A percentile compares a stretch with the other conserved stretches of the same genome.
These are phyloP conservation scores for Gambusia affinis DNA, from an alignment of 2,113 vertebrate species.

Conservation along the genomic window DNA sequence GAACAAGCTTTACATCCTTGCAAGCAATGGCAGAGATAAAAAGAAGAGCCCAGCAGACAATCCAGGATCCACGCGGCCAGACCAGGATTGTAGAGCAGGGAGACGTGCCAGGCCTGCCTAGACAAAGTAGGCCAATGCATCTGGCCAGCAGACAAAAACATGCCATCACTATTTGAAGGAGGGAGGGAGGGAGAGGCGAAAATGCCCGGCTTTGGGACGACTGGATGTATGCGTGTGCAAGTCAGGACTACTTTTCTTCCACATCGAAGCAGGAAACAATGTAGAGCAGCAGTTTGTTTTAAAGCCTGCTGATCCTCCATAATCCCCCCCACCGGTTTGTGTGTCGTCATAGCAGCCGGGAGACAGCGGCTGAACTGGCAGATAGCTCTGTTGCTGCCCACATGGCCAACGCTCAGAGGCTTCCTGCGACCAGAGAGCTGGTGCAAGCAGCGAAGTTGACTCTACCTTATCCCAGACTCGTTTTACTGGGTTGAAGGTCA, in stretches of 20 bases:
- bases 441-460: not conserved
- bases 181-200: constrained; percentile 4
- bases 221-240: constrained; percentile 1
- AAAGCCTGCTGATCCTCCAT: constrained; percentile 60
- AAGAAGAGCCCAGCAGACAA: not conserved
- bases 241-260: constrained; percentile 22
- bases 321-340: constrained; percentile 48
- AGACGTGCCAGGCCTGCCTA: constrained; percentile 44
- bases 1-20: not conserved
- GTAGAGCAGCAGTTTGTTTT: constrained; percentile 45
- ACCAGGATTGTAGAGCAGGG: constrained; percentile 52
- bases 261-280: constrained; percentile 17
- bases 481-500: not conserved
- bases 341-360: constrained; percentile 33
- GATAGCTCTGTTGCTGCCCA: not conserved
- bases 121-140: constrained; percentile 72
- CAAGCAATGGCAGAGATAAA: not conserved
- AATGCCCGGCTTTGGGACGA: constrained; percentile 1
- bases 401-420: not conserved
- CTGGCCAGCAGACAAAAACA: constrained; percentile 64
- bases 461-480: too few species aligned
- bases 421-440: not conserved
- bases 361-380: constrained; percentile 20
- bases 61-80: constrained; percentile 55
- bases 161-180: constrained; percentile 21